Evolutionary conservation across 2,113 vertebrate species (phyloP).

Genomic region (Entomyzon cyanotis): DNA sequence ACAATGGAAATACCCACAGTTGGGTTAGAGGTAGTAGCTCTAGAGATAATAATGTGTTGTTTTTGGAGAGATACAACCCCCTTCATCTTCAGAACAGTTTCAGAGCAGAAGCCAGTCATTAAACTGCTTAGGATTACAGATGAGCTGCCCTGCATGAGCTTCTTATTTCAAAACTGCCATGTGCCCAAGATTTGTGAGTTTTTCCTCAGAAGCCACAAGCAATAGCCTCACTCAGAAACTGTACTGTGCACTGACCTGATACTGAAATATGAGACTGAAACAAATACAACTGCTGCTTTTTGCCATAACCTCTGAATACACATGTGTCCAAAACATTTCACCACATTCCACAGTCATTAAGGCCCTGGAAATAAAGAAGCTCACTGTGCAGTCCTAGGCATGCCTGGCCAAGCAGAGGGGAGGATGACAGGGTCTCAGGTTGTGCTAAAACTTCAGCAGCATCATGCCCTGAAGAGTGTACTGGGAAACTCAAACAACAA

Average conservation of each 20-base stretch:
- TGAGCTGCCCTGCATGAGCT: not conserved
- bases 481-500: not conserved
- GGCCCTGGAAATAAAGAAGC: not conserved
- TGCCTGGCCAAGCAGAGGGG: not conserved
- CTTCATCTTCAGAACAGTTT: not conserved
- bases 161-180: not conserved
- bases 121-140: not conserved
- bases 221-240: not conserved
- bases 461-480: not conserved
- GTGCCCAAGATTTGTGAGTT: not conserved
- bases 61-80: not conserved
- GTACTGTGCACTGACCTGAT: not conserved
- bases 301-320: not conserved
- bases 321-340: fast-evolving
- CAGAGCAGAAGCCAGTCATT: not conserved
- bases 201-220: not conserved
- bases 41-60: not conserved
- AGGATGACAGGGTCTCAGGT: not conserved
- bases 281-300: not conserved
- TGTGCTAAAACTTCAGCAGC: not conserved
- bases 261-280: not conserved
- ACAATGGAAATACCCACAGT: not conserved
- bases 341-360: not conserved
- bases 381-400: fast-evolving
- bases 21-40: not conserved